Conservation (phyloP, 2,888 invertebrate genomes). For the Hartigia nigra region DNA sequence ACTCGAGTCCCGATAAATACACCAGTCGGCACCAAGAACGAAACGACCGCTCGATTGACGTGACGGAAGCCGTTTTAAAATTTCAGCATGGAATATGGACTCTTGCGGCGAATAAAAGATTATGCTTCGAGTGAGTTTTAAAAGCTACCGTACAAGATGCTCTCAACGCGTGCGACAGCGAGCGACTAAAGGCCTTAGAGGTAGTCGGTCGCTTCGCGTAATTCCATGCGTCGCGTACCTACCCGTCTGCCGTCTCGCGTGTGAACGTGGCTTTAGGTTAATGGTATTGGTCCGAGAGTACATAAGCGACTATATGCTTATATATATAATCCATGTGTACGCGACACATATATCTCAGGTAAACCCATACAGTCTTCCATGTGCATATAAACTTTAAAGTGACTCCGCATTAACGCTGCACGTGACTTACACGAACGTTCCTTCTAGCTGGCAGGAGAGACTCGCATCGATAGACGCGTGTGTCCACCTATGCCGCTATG, state of each 20-base stretch:
- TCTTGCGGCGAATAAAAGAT: not conserved
- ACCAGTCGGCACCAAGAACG: not conserved
- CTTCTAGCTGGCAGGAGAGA: not conserved
- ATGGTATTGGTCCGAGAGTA: conserved; percentile 1
- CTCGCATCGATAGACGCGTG: not conserved
- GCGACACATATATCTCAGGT: not conserved
- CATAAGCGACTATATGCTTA: conserved; percentile 15
- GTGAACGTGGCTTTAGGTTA: conserved; percentile 14
- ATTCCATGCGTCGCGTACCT: conserved; percentile 39
- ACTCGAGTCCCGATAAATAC: not conserved
- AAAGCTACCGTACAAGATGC: conserved; percentile 27
- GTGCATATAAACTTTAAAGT: conserved; percentile 5
- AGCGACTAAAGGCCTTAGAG: conserved; percentile 59
- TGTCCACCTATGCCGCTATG: not conserved
- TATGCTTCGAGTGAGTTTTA: not conserved
- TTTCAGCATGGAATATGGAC: not conserved
- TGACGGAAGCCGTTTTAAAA: not conserved
- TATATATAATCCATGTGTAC: conserved; percentile 4
- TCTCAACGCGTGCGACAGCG: conserved; percentile 50
- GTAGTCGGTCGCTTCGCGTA: conserved; percentile 41
- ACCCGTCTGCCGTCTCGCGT: conserved; percentile 24
- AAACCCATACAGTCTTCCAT: not conserved
- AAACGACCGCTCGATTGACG: no score
- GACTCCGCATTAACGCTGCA: conserved; percentile 3
- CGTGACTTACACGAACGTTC: conserved; percentile 3